A percentile compares a stretch with the other conserved stretches of the same genome.
Conservation (phyloP, 2,797 vertebrate genomes). For the Lepilemur septentrionalis region DNA sequence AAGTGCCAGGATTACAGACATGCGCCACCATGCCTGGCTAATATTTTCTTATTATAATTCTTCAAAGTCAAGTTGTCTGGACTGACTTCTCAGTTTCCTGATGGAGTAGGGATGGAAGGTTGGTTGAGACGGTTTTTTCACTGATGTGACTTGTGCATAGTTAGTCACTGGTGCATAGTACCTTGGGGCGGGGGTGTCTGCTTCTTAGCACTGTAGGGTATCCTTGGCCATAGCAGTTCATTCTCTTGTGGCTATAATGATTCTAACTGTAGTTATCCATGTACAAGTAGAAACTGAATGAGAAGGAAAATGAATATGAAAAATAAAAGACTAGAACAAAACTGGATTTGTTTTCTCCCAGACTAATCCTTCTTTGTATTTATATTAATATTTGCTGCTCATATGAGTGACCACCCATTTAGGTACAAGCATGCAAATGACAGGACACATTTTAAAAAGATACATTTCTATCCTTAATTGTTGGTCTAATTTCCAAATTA, state of each 20-base stretch:
- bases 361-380: background rate
- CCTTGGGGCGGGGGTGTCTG: background rate
- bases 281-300: background rate
- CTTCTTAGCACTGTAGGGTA: background rate
- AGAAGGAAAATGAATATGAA: background rate
- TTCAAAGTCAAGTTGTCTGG: background rate
- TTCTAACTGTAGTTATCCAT: background rate
- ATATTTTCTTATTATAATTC: background rate
- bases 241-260: background rate
- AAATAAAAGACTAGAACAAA: background rate
- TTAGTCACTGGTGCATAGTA: background rate
- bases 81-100: constrained; percentile 1
- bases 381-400: background rate
- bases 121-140: background rate
- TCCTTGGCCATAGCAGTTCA: background rate
- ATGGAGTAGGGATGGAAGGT: background rate
- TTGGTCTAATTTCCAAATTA: background rate
- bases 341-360: background rate
- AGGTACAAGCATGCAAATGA: background rate
- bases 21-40: background rate
- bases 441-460: background rate
- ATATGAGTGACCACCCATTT: background rate
- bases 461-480: background rate
- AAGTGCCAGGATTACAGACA: background rate
- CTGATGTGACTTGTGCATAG: background rate